Conservation (phyloP, 1,140 invertebrate species). For the Danaus plexippus region DNA sequence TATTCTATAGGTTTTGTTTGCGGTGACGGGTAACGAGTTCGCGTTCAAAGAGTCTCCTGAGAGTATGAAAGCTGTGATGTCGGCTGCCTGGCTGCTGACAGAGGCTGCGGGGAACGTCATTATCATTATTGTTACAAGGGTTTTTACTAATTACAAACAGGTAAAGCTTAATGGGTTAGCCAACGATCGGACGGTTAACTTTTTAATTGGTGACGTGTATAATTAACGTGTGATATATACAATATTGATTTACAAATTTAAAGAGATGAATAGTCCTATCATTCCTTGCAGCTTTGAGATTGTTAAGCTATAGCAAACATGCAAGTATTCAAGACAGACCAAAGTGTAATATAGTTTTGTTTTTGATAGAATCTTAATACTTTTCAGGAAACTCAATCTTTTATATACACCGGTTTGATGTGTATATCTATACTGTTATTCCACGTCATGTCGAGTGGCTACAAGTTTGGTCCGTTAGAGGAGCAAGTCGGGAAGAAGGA, state of each 20-base stretch:
- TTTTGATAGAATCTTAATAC: slow-evolving; percentile 10
- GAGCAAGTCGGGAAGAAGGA: slow-evolving; percentile 13
- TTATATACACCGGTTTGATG: slow-evolving; percentile 56
- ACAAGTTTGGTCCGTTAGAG: slow-evolving; percentile 33
- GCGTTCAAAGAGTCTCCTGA: slow-evolving; percentile 90
- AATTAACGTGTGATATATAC: too few relatives aligned
- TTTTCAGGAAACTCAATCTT: slow-evolving; percentile 53
- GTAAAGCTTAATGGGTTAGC: slow-evolving; percentile 24
- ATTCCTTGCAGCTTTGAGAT: too few relatives aligned
- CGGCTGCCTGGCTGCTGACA: slow-evolving; percentile 91
- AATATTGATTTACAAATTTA: too few relatives aligned
- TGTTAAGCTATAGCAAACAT: background rate
- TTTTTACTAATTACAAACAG: slow-evolving; percentile 42
- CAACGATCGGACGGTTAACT: background rate
- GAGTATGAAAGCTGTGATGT: slow-evolving; percentile 94
- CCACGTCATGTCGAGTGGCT: slow-evolving; percentile 37
- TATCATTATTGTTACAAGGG: slow-evolving; percentile 71
- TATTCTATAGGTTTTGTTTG: slow-evolving; percentile 83
- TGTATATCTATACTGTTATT: slow-evolving; percentile 46
- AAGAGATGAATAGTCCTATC: too few relatives aligned
- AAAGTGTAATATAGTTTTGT: slow-evolving; percentile 3
- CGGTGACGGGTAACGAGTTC: slow-evolving; percentile 92
- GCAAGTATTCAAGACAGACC: too few relatives aligned
- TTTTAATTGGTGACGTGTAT: background rate
- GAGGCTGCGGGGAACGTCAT: slow-evolving; percentile 93